These are phyloP conservation scores for Arenaria interpres DNA, from an alignment of 2,113 vertebrate genomes.

Conservation along the genomic window DNA sequence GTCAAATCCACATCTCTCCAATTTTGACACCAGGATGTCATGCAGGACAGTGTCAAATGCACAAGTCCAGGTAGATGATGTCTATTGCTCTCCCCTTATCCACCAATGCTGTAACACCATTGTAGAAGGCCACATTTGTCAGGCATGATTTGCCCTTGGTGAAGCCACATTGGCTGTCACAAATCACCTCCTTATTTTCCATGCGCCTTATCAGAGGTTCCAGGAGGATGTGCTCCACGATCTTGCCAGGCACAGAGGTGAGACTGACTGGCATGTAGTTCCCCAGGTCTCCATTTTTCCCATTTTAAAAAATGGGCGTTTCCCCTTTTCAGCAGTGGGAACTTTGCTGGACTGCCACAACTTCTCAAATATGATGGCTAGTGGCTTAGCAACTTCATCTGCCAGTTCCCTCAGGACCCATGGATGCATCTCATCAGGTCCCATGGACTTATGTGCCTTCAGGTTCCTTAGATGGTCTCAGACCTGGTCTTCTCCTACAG, in stretches of 20 bases:
- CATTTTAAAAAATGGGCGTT: background rate
- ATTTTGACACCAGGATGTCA: background rate
- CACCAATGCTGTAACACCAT: background rate
- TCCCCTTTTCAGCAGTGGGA: background rate
- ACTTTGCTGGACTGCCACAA: background rate
- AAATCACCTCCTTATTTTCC: background rate
- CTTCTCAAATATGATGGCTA: background rate
- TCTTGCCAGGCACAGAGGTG: background rate
- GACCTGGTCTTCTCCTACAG: background rate
- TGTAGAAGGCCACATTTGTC: background rate
- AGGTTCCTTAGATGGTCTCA: background rate
- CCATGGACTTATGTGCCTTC: background rate
- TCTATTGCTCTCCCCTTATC: background rate
- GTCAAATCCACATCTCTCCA: background rate
- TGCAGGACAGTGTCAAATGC: background rate
- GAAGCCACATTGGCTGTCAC: background rate
- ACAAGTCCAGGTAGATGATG: background rate
- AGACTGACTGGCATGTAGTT: background rate
- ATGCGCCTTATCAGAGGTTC: background rate
- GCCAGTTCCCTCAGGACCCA: background rate
- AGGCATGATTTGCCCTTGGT: background rate
- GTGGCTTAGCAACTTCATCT: background rate
- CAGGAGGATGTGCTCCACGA: background rate
- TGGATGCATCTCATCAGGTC: background rate
- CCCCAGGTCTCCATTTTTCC: background rate